phyloP scores from a whole-genome alignment of 2,797 vertebrate species.

The Typhlichthys subterraneus region DNA sequence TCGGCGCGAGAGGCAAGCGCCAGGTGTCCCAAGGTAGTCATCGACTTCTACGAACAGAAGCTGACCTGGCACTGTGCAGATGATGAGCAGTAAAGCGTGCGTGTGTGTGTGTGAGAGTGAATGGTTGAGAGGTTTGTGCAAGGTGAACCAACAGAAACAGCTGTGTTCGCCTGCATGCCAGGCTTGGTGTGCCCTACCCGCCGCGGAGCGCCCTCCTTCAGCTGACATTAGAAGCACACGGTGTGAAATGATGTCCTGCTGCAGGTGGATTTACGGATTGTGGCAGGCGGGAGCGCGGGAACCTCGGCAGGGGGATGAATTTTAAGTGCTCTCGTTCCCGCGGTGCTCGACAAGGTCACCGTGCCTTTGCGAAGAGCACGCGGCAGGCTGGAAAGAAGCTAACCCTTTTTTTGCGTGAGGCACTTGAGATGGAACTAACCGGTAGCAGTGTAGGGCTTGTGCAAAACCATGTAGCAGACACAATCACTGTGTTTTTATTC shows the following conservation, averaged over 20 bases:
- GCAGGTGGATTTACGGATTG: conserved; percentile 28
- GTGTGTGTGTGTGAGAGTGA: conserved; percentile 17
- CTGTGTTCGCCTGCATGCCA: conserved; percentile 45
- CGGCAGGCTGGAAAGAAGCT: conserved; percentile 42
- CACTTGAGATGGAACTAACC: conserved; percentile 47
- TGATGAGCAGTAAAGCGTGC: conserved; percentile 82
- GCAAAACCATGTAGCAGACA: conserved; percentile 57
- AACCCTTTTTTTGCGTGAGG: conserved; percentile 46
- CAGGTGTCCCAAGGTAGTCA: conserved; percentile 95
- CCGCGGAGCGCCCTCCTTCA: conserved; percentile 53
- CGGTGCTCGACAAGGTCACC: conserved; percentile 51
- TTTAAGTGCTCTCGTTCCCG: conserved; percentile 31
- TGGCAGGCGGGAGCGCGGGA: conserved; percentile 40
- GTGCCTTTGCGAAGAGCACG: conserved; percentile 41
- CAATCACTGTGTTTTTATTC: conserved; percentile 68
- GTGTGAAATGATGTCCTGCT: conserved; percentile 48
- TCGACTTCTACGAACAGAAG: conserved; percentile 96
- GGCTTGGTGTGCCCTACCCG: conserved; percentile 65
- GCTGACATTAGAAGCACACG: conserved; percentile 46
- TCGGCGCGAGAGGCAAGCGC: conserved; percentile 92
- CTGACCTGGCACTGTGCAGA: conserved; percentile 94
- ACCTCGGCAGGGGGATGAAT: conserved; percentile 26
- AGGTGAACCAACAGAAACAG: conserved; percentile 40
- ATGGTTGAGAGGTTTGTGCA: conserved; percentile 3
- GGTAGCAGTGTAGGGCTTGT: conserved; percentile 57